A percentile compares a stretch with the other conserved stretches of the same genome.
These are phyloP conservation scores for Cosmorhoe ocellata DNA, from an alignment of 2,888 invertebrate genomes.

Conservation along the genomic window DNA sequence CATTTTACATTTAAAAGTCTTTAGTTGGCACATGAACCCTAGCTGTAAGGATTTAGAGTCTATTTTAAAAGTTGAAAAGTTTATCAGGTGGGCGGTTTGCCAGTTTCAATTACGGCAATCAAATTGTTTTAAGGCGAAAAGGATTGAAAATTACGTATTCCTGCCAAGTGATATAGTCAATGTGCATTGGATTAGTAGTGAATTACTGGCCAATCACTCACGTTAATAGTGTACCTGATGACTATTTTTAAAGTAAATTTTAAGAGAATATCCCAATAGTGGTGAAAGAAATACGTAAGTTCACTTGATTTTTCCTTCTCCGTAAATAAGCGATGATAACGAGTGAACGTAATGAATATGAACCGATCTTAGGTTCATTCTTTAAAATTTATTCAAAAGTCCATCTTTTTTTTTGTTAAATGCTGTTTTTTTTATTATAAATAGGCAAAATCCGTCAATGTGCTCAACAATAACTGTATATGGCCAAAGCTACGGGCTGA, in stretches of 20 bases:
- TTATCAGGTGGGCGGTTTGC: conserved; percentile 14
- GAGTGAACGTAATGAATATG: too few species aligned
- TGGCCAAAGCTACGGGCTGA: conserved; percentile 30
- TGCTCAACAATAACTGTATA: conserved; percentile 12
- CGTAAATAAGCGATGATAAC: neutral
- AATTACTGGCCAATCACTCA: neutral
- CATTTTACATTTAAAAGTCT: neutral
- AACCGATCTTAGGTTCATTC: too few species aligned
- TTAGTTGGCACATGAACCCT: neutral
- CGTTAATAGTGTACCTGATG: neutral
- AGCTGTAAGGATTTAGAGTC: neutral
- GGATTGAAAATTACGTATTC: neutral
- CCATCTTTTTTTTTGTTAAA: too few species aligned
- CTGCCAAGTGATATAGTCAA: conserved; percentile 17
- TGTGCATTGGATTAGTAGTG: neutral
- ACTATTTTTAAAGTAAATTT: too few species aligned
- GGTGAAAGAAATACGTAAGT: too few species aligned
- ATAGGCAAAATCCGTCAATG: neutral
- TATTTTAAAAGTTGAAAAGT: neutral
- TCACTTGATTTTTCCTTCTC: too few species aligned
- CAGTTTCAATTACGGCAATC: conserved; percentile 10
- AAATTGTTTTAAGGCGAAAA: conserved; percentile 9
- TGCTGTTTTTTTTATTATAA: too few species aligned
- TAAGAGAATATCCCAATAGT: too few species aligned
- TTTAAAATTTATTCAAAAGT: too few species aligned